These are phyloP conservation scores for Arctocebus calabarensis DNA, from an alignment of 2,797 vertebrate species.

Conservation along the genomic window DNA sequence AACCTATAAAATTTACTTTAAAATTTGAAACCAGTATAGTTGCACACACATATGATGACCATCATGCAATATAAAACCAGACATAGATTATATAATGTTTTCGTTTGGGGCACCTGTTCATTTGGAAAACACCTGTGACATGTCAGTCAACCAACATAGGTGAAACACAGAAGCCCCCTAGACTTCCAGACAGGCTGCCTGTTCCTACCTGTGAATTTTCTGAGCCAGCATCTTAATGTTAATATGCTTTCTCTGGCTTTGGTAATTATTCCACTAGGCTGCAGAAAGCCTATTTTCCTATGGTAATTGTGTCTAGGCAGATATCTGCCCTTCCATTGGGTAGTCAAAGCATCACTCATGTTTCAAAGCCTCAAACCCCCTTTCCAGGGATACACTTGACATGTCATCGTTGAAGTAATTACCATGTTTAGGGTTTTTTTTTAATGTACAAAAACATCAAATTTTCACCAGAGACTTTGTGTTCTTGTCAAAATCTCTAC, in stretches of 20 bases:
- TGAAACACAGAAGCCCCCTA: slow-evolving; percentile 44
- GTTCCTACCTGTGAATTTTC: slow-evolving; percentile 63
- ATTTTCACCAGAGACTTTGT: slow-evolving; percentile 85
- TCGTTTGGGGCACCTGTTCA: slow-evolving; percentile 77
- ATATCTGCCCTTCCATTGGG: slow-evolving; percentile 75
- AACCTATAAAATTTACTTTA: slow-evolving; percentile 52
- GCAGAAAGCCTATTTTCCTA: slow-evolving; percentile 74
- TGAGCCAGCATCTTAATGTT: slow-evolving; percentile 72
- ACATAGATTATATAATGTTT: slow-evolving; percentile 56
- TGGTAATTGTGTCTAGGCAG: slow-evolving; percentile 69
- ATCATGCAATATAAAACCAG: slow-evolving; percentile 68
- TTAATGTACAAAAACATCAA: slow-evolving; percentile 72
- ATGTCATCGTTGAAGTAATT: slow-evolving; percentile 85
- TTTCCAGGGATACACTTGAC: slow-evolving; percentile 80
- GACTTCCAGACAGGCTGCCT: slow-evolving; percentile 41
- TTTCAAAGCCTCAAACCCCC: slow-evolving; percentile 70
- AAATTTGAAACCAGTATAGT: slow-evolving; percentile 63
- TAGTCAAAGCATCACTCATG: slow-evolving; percentile 51
- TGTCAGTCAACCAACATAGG: slow-evolving; percentile 57
- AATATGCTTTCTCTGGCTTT: slow-evolving; percentile 72
- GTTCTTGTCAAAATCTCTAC: slow-evolving; percentile 87
- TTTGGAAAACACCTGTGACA: slow-evolving; percentile 73
- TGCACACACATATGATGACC: slow-evolving; percentile 66
- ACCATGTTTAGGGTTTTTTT: slow-evolving; percentile 72
- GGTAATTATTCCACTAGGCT: slow-evolving; percentile 69